These are phyloP conservation scores for Lochmaea crataegi DNA, from an alignment of 2,888 invertebrate genomes.

Conservation along the genomic window DNA sequence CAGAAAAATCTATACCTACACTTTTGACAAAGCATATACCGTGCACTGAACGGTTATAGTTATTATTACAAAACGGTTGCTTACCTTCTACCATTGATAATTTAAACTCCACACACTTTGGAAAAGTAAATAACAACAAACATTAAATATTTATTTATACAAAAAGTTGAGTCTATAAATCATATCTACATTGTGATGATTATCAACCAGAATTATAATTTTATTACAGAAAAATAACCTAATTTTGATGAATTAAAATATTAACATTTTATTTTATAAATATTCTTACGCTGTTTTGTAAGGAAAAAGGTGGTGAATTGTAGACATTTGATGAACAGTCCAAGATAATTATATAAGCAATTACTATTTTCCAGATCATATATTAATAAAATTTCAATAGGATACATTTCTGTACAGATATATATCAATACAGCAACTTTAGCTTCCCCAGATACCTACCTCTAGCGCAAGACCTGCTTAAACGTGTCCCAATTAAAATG, in stretches of 20 bases:
- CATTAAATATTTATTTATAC: conserved; percentile 52
- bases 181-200: conserved; percentile 51
- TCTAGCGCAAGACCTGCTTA: too few relatives aligned
- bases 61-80: too few relatives aligned
- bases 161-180: conserved; percentile 54
- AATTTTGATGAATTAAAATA: conserved; percentile 21
- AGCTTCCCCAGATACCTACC: too few relatives aligned
- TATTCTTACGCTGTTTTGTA: conserved; percentile 8
- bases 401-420: too few relatives aligned
- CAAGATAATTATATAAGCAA: not conserved
- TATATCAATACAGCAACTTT: too few relatives aligned
- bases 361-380: conserved; percentile 4
- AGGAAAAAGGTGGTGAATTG: conserved; percentile 4
- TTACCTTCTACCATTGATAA: not conserved
- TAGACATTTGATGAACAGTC: not conserved
- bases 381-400: not conserved
- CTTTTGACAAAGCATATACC: too few relatives aligned
- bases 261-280: conserved; percentile 22
- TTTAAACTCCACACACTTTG: not conserved
- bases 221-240: conserved; percentile 26
- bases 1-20: too few relatives aligned
- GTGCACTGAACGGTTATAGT: too few relatives aligned
- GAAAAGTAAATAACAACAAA: conserved; percentile 23
- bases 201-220: conserved; percentile 37
- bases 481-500: too few relatives aligned